phyloP scores from a whole-genome alignment of 2,113 vertebrate species.

The Silurus meridionalis region DNA sequence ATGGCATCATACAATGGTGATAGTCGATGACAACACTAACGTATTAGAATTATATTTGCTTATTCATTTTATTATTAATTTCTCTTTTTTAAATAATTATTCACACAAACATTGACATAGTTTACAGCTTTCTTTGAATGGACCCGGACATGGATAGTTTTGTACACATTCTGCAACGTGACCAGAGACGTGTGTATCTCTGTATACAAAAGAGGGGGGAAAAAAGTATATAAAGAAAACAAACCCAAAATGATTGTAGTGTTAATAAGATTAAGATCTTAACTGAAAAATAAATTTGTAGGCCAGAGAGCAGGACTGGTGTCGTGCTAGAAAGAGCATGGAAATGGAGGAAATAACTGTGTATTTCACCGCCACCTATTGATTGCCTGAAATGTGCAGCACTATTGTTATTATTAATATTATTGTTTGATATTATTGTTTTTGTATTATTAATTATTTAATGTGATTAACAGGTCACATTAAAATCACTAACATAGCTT shows the following conservation, averaged over 20 bases:
- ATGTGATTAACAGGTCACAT: neutral
- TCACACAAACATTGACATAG: constrained; percentile 59
- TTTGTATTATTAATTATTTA: neutral
- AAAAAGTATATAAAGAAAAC: constrained; percentile 17
- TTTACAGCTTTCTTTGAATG: constrained; percentile 55
- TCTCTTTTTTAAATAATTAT: constrained; percentile 48
- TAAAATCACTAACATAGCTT: constrained; percentile 22
- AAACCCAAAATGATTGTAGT: constrained; percentile 15
- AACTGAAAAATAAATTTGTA: constrained; percentile 1
- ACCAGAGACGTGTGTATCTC: constrained; percentile 35
- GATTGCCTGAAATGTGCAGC: constrained; percentile 40
- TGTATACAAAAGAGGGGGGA: constrained; percentile 38
- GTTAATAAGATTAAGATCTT: neutral
- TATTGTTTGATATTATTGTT: constrained; percentile 31
- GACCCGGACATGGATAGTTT: constrained; percentile 56
- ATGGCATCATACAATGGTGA: constrained; percentile 54
- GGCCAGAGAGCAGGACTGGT: neutral
- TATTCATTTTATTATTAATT: constrained; percentile 44
- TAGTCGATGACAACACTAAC: constrained; percentile 55
- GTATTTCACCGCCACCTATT: constrained; percentile 27
- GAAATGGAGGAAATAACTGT: neutral
- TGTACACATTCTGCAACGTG: constrained; percentile 50
- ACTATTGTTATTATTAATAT: constrained; percentile 28
- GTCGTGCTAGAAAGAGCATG: neutral
- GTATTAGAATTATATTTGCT: constrained; percentile 53